Evolutionary conservation across 2,797 vertebrate genomes (phyloP).

Genomic region (Halcyon chelicuti): DNA sequence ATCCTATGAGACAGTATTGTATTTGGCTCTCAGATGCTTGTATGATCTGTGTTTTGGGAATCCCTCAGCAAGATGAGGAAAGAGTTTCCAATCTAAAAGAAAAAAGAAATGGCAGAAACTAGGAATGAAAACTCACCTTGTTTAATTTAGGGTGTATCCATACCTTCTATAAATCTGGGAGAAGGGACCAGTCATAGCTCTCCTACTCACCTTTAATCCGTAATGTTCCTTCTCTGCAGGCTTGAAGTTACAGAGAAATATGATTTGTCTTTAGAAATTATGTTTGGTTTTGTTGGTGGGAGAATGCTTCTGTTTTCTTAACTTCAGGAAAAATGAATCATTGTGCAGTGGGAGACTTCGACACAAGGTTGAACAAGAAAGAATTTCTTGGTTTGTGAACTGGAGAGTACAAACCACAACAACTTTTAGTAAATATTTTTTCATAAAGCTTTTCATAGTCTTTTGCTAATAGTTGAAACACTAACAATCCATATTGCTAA

Average conservation of each 20-base stretch:
- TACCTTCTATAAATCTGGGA: neutral
- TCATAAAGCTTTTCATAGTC: neutral
- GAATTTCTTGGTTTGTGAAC: neutral
- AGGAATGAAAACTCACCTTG: neutral
- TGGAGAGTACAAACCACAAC: neutral
- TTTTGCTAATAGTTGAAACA: neutral
- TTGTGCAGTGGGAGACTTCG: neutral
- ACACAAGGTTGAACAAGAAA: neutral
- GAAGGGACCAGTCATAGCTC: neutral
- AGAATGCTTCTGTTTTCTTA: conserved; percentile 49
- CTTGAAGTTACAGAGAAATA: neutral
- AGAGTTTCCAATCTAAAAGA: neutral
- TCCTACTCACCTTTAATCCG: neutral
- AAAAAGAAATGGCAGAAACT: neutral
- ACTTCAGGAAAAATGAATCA: conserved; percentile 3
- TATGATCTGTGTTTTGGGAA: neutral
- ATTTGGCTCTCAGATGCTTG: conserved; percentile 1
- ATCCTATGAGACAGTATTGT: conserved; percentile 6
- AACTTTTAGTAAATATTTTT: neutral
- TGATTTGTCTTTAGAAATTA: neutral
- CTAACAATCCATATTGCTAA: neutral
- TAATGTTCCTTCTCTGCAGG: neutral
- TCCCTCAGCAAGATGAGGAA: neutral
- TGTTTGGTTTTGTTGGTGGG: neutral
- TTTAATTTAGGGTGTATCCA: neutral